A percentile compares a stretch with the other conserved stretches of the same genome.
Evolutionary conservation across 2,113 vertebrate species (phyloP).

Genomic region (Phylloscopus whistleri): DNA sequence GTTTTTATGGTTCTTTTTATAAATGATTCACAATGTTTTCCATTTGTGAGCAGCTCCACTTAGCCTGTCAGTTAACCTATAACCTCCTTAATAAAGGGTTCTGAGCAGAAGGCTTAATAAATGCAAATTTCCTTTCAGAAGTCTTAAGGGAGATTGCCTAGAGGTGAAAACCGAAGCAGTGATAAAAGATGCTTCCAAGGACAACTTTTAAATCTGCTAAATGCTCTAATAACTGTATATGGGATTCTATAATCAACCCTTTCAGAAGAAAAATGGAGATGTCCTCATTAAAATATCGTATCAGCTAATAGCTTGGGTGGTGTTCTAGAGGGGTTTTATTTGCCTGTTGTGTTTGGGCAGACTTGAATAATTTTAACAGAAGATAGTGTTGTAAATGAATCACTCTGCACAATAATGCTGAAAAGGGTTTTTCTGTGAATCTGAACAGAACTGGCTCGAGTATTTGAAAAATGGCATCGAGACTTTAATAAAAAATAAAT

Average conservation of each 20-base stretch:
- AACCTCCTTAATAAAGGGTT: neutral
- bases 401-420: neutral
- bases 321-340: neutral
- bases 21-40: neutral
- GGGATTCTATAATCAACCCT: neutral
- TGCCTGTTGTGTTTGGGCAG: neutral
- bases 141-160: neutral
- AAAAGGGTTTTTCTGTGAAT: neutral
- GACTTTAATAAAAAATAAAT: conserved; percentile 24
- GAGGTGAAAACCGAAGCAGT: neutral
- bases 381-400: neutral
- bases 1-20: neutral
- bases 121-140: conserved; percentile 35
- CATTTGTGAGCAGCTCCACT: neutral
- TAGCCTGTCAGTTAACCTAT: neutral
- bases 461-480: neutral
- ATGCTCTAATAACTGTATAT: neutral
- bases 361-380: neutral
- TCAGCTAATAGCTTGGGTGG: neutral
- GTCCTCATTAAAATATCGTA: neutral
- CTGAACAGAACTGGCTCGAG: neutral
- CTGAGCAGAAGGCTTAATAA: conserved; percentile 26
- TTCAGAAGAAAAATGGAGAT: neutral
- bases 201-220: conserved; percentile 6
- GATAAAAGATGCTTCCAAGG: neutral